A percentile compares a stretch with the other conserved stretches of the same genome.
Evolutionary conservation across 2,113 vertebrate species (phyloP).

Genomic region (Cottus gobio): DNA sequence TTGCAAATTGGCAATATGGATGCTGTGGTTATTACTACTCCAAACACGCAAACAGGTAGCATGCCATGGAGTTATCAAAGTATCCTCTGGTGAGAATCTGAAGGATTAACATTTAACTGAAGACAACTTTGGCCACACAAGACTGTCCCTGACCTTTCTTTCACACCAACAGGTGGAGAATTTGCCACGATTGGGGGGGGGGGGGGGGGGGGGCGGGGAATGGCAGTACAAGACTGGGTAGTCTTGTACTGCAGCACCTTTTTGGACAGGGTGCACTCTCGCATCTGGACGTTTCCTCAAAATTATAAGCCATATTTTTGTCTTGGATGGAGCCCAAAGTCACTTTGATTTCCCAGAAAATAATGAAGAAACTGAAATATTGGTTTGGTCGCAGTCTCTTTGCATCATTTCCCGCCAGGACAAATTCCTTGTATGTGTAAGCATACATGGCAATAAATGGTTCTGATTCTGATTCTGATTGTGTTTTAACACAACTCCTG

Average conservation of each 20-base stretch:
- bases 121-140: background rate
- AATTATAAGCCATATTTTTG: background rate
- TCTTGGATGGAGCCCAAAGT: slow-evolving; percentile 34
- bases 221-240: background rate
- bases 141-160: slow-evolving; percentile 47
- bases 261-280: background rate
- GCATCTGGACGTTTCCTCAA: background rate
- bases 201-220: background rate
- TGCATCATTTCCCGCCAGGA: too few relatives aligned
- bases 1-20: background rate
- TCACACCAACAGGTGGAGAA: slow-evolving; percentile 12
- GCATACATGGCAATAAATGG: too few relatives aligned
- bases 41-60: background rate
- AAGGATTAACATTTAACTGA: background rate
- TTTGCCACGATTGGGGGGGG: background rate
- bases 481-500: slow-evolving; percentile 73
- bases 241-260: background rate
- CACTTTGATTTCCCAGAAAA: slow-evolving; percentile 57
- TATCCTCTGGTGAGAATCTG: background rate
- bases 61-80: background rate
- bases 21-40: background rate
- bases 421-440: too few relatives aligned
- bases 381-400: slow-evolving; percentile 59
- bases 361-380: slow-evolving; percentile 69
- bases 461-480: too few relatives aligned